Conservation (phyloP, 1,140 invertebrate species). For the Hylaeus volcanicus region DNA sequence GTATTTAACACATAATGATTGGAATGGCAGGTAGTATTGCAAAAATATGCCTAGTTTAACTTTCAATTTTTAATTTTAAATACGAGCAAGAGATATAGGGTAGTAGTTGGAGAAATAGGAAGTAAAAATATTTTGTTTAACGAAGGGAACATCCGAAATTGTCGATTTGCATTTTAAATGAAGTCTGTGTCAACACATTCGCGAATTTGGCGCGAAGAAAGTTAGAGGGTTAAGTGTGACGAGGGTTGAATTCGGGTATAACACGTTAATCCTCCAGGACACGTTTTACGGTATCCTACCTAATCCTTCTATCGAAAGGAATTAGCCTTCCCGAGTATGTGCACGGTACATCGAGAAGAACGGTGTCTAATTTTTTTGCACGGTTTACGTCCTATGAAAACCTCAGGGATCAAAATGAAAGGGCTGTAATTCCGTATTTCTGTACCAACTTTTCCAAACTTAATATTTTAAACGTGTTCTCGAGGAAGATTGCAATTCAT, state of each 20-base stretch:
- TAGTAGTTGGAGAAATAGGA: too few species aligned
- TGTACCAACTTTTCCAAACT: too few species aligned
- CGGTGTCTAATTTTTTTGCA: neutral
- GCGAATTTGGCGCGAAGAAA: constrained; percentile 26
- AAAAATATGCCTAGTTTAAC: too few species aligned
- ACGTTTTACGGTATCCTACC: constrained; percentile 30
- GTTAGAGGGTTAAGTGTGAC: constrained; percentile 43
- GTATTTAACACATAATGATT: too few species aligned
- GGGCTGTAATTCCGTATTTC: too few species aligned
- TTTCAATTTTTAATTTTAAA: too few species aligned
- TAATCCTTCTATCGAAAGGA: constrained; percentile 50
- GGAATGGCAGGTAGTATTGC: too few species aligned
- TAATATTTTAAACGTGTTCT: too few species aligned
- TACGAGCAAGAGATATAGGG: too few species aligned
- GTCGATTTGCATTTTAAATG: neutral
- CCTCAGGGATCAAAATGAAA: too few species aligned
- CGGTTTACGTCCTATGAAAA: too few species aligned
- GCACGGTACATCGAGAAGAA: neutral
- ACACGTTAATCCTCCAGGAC: constrained; percentile 34
- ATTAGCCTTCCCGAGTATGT: constrained; percentile 32
- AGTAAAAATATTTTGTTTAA: neutral
- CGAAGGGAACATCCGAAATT: neutral
- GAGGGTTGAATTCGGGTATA: constrained; percentile 45
- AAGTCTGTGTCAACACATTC: constrained; percentile 11
- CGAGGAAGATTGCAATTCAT: too few species aligned